A percentile compares a stretch with the other conserved stretches of the same genome.
Evolutionary conservation across 2,888 invertebrate species (phyloP).

Genomic region (Drosophila rellima): DNA sequence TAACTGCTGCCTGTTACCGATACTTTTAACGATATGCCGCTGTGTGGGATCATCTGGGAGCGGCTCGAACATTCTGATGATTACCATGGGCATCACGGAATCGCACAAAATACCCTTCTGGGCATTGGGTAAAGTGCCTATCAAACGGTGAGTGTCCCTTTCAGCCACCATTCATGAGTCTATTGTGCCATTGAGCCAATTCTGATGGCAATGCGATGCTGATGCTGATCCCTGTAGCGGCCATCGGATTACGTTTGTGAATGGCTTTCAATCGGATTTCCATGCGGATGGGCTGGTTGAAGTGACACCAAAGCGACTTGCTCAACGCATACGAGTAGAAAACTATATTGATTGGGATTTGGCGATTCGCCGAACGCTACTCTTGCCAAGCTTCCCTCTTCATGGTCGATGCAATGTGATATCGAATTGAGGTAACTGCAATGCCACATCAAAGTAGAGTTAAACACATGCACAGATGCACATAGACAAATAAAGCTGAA

Average conservation of each 20-base stretch:
- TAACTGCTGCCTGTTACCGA: constrained; percentile 25
- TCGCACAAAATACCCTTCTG: constrained; percentile 93
- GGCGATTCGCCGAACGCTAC: constrained; percentile 90
- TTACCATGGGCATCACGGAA: constrained; percentile 93
- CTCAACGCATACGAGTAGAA: constrained; percentile 88
- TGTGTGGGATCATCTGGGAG: constrained; percentile 4
- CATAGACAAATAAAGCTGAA: constrained; percentile 2
- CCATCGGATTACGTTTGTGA: constrained; percentile 91
- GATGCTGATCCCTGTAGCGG: constrained; percentile 86
- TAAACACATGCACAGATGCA: constrained; percentile 13
- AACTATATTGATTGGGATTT: constrained; percentile 92
- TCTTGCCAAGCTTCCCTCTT: constrained; percentile 90
- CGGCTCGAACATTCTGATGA: constrained; percentile 81
- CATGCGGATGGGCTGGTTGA: constrained; percentile 88
- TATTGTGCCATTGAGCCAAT: constrained; percentile 14
- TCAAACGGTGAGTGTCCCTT: constrained; percentile 86
- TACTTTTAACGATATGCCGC: constrained; percentile 39
- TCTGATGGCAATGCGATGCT: constrained; percentile 2
- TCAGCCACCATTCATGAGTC: constrained; percentile 5
- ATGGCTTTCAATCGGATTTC: constrained; percentile 91
- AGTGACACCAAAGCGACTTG: constrained; percentile 87
- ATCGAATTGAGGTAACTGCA: constrained; percentile 88
- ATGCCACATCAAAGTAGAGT: constrained; percentile 49
- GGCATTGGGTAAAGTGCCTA: constrained; percentile 90
- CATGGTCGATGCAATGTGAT: constrained; percentile 89